Conservation (phyloP, 2,113 vertebrate species). For the Micronisus gabar region DNA sequence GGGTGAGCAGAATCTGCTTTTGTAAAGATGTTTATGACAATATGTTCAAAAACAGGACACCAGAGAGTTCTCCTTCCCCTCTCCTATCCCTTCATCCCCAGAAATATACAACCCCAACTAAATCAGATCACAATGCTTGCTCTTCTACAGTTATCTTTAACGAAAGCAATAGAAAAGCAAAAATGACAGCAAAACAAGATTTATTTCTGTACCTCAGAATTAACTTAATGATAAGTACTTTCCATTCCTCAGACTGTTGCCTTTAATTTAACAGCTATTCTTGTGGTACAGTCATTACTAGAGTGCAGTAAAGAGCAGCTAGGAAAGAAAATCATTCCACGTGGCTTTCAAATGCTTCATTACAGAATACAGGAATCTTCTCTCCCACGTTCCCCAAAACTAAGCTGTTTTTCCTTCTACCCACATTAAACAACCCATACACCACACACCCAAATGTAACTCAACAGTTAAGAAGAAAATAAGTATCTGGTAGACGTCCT, state of each 20-base stretch:
- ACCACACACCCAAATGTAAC: neutral
- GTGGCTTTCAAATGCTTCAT: neutral
- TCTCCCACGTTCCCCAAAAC: neutral
- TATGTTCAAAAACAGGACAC: neutral
- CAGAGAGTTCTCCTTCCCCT: neutral
- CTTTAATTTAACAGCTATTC: neutral
- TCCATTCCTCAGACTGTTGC: neutral
- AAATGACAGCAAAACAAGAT: neutral
- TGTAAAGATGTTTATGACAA: neutral
- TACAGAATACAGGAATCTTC: neutral
- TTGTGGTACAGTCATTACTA: neutral
- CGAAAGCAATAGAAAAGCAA: neutral
- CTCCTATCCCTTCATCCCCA: accelerated
- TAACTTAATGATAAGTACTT: neutral
- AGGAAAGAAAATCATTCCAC: neutral
- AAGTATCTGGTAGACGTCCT: neutral
- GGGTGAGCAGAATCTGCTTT: neutral
- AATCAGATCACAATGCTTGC: neutral
- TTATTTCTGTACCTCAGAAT: neutral
- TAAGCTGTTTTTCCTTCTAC: neutral
- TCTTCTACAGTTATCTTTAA: neutral
- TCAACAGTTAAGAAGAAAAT: neutral
- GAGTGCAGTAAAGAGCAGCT: neutral
- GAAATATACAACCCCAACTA: neutral
- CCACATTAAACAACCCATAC: neutral